Evolutionary conservation across 2,888 invertebrate species (phyloP).

Genomic region (Trilocha varians): DNA sequence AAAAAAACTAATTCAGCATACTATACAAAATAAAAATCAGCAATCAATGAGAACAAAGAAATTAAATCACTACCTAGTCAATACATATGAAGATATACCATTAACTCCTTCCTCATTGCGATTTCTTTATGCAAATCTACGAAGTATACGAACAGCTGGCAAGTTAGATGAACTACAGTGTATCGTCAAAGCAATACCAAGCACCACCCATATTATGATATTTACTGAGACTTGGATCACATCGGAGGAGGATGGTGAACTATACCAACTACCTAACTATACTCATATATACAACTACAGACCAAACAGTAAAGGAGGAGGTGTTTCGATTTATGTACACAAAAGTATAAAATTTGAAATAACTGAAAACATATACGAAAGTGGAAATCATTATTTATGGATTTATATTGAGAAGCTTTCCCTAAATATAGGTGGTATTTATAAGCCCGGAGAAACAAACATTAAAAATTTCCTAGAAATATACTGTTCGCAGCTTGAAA

Average conservation of each 20-base stretch:
- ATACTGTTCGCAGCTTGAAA: constrained; percentile 8
- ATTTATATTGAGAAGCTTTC: constrained; percentile 7
- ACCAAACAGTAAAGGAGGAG: constrained; percentile 2
- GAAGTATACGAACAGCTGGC: constrained; percentile 15
- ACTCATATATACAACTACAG: constrained; percentile 5
- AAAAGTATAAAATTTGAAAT: constrained; percentile 3
- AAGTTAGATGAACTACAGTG: constrained; percentile 20
- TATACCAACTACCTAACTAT: constrained; percentile 2
- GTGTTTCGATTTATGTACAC: constrained; percentile 7
- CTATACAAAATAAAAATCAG: neutral
- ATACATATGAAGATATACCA: constrained; percentile 14
- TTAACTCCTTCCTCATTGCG: constrained; percentile 9
- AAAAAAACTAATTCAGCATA: constrained; percentile 9
- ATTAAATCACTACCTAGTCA: constrained; percentile 8
- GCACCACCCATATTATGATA: constrained; percentile 4
- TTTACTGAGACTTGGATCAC: constrained; percentile 8
- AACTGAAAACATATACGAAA: constrained; percentile 9
- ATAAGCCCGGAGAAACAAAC: constrained; percentile 7
- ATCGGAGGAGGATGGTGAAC: neutral
- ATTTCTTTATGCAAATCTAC: constrained; percentile 18
- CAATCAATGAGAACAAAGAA: too few relatives aligned
- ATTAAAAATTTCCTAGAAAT: constrained; percentile 10
- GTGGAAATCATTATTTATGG: constrained; percentile 6
- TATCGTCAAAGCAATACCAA: constrained; percentile 3
- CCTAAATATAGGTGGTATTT: constrained; percentile 6